Evolutionary conservation across 2,113 vertebrate genomes (phyloP), one percentile per base, ranked within the genome.

Genomic region (Ictalurus punctatus): DNA sequence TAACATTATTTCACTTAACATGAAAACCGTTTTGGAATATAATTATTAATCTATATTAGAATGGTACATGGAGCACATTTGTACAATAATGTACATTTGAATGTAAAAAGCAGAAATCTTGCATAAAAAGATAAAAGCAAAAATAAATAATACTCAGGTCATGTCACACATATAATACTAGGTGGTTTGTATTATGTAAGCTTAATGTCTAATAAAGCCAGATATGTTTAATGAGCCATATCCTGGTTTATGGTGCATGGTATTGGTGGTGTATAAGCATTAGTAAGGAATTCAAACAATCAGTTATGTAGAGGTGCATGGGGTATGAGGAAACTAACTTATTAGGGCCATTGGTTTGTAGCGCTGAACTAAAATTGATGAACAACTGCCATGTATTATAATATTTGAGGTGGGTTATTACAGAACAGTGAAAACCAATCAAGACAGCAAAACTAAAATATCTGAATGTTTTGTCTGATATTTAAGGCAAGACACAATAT

Each of bases 401-500:
- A 2, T 25, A 19, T 76, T 40, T 21, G 44, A 23, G 73, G 10
- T 44, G 73, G 73, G 37, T 76, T 44, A 40, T 76, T 76, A 23
- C 6, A 23, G 37, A 44, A 17, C 34, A 21, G 2, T 37, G 34
- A 74, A 74, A 30, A 83, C 21, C 81, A 13, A 10, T 13, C 17
- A 23, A 83, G 81, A 83, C 10, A 83, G 58, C 8, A 63, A 25
- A 83, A 61, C 81, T 37, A 83, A 61, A 44, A 44, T 76, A 76
- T 76, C 44, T 44, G 9, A 76, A 76, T 76, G 34, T 21, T 74
- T 74, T 40, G 37, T 40, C 34, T 76, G 73, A 23, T 23, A 76
- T 37, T 37, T 23, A 44, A 76, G 21, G 37, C 19, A 44, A 76
- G 37, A 76, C 37, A 74, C 19, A 76, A 44, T 37, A 74, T 40